Base-by-base conservation (phyloP, 2,888 invertebrate genomes). In the Apamea crenata region DNA sequence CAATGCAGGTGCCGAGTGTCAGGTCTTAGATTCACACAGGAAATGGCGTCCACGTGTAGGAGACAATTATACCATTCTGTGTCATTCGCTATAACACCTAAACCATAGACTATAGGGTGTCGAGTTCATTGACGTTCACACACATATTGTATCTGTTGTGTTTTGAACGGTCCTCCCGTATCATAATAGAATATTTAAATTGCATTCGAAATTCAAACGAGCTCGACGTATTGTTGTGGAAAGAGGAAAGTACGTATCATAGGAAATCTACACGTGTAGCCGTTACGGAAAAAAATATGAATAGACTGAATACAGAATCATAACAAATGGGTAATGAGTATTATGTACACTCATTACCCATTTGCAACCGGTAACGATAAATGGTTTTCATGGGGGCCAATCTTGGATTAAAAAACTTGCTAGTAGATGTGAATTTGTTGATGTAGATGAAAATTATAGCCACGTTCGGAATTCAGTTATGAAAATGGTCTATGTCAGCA, bases 151-250 rank as follows among this genome's bases (percentile, higher is more conserved):
- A 56, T 74, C 61, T 74, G 72, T 83, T 83, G 69, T 76, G 74
- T 80, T 82, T 82, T 59, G 59, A 84, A 79, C 79, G 74, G 29
- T 82, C 61, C 69, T 80, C 69, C 66, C 66, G 67, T 73, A 87
- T 72, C 69, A 63, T 74, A 86, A 65, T 63, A 76, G 77, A 80
- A 84, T 87, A 87, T 88, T 86, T 78, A 81, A 85, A 86, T 78
- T 81, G 69, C 85, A 87, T 86, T 85, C 81, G 85, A 79, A 82
- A 83, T 86, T 83, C 59, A 72, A 82, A 76, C 68, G 71, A 75
- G 65, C 32, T 66, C n/a, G 63, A 32, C 66, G 53, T 74, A 53
- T 74, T 73, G 67, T 76, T 74, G 76, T 63, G 56, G 44, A 85
- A 85, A 61, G 65, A 40, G 56, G n/a, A 59, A 59, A 59, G 56